A percentile compares a stretch with the other conserved stretches of the same genome.
Evolutionary conservation across 2,797 vertebrate species (phyloP).

Genomic region (Sylvia borin): DNA sequence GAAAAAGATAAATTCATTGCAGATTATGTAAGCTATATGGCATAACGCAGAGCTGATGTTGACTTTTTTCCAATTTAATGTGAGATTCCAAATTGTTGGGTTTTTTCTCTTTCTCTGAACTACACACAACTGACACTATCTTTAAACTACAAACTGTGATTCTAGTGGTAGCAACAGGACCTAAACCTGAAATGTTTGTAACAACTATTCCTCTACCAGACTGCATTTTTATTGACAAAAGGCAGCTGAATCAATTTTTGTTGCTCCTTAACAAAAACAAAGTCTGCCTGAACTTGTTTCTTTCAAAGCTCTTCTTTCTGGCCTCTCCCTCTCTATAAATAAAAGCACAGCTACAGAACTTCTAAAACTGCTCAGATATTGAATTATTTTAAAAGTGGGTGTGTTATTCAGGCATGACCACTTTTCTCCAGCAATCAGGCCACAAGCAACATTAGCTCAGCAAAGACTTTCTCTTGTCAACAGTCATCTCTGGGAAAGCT

Average conservation of each 20-base stretch:
- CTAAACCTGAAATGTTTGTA: not conserved
- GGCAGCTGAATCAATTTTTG: slow-evolving; percentile 32
- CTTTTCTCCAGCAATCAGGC: not conserved
- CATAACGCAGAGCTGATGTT: not conserved
- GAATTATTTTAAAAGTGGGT: slow-evolving; percentile 3
- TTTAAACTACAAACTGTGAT: slow-evolving; percentile 19
- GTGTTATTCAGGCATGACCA: not conserved
- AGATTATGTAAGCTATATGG: not conserved
- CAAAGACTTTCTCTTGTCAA: not conserved
- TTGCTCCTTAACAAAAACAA: not conserved
- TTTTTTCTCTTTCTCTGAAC: not conserved
- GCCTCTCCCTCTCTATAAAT: slow-evolving; percentile 31
- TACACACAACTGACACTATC: not conserved
- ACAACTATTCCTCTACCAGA: not conserved
- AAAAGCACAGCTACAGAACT: not conserved
- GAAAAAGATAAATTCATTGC: not conserved
- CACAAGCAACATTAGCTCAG: not conserved
- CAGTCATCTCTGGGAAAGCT: not conserved
- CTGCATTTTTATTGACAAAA: slow-evolving; percentile 43
- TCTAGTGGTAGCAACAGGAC: not conserved
- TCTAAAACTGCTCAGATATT: not conserved
- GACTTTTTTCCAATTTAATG: not conserved
- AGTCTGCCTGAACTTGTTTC: slow-evolving; percentile 26
- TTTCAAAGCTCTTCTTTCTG: slow-evolving; percentile 1
- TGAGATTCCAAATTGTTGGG: not conserved